A percentile compares a stretch with the other conserved stretches of the same genome.
Conservation (phyloP, 2,888 invertebrate species). For the Plagodis pulveraria region DNA sequence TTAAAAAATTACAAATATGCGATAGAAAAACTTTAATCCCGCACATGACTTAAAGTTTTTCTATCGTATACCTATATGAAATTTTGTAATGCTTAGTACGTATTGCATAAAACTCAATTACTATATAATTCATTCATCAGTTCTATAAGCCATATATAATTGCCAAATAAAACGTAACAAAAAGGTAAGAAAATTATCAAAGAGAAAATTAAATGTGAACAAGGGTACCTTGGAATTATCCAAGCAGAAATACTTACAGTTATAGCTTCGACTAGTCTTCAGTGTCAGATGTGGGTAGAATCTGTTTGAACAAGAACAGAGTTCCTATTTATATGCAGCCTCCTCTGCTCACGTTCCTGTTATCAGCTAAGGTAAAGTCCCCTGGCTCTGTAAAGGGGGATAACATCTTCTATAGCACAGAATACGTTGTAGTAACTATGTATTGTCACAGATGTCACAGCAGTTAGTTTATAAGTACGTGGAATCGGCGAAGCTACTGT, state of each 20-base stretch:
- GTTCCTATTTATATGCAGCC: constrained; percentile 9
- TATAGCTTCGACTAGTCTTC: neutral
- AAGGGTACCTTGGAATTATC: neutral
- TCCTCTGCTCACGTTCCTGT: neutral
- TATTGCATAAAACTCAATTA: no score
- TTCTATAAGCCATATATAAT: no score
- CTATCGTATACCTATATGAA: no score
- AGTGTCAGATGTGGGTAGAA: neutral
- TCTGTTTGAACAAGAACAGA: neutral
- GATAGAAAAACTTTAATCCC: no score
- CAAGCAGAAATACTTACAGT: neutral
- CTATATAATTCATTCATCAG: no score
- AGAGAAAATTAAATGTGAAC: neutral
- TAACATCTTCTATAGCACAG: neutral
- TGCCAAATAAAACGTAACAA: no score
- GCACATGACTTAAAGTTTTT: no score
- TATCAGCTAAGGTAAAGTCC: constrained; percentile 15
- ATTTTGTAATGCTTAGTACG: no score
- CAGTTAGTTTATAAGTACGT: neutral
- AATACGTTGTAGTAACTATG: neutral
- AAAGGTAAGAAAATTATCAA: no score
- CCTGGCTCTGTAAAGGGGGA: constrained; percentile 4
- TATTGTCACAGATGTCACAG: neutral
- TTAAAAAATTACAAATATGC: no score
- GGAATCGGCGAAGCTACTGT: no score